These are phyloP conservation scores for Drosophila maculinotata DNA, from an alignment of 2,888 invertebrate genomes.

Conservation along the genomic window DNA sequence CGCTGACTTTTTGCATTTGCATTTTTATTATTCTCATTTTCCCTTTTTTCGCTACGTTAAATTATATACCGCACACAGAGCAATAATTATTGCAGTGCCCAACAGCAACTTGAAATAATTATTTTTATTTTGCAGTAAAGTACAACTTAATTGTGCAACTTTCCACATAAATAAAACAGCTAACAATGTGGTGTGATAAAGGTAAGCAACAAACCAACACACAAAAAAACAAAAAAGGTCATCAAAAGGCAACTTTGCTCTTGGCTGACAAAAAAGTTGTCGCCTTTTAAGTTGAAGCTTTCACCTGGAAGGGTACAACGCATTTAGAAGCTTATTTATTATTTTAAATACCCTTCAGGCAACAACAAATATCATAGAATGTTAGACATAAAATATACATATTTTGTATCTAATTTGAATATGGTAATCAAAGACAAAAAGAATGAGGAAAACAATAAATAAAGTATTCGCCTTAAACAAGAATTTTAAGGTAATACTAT, in stretches of 20 bases:
- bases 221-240: constrained; percentile 34
- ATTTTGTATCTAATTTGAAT: not conserved
- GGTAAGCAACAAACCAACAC: constrained; percentile 19
- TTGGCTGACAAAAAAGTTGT: constrained; percentile 22
- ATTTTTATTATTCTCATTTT: constrained; percentile 22
- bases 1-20: constrained; percentile 41
- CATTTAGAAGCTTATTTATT: constrained; percentile 9
- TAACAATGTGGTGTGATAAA: constrained; percentile 58
- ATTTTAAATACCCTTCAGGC: not conserved
- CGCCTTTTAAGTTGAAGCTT: constrained; percentile 8
- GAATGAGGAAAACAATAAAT: too few relatives aligned
- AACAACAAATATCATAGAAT: not conserved
- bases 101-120: constrained; percentile 52
- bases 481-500: too few relatives aligned
- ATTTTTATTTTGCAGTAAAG: constrained; percentile 58
- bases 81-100: constrained; percentile 39
- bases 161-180: constrained; percentile 62
- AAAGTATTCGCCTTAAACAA: not conserved
- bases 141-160: constrained; percentile 64
- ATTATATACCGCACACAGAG: constrained; percentile 29
- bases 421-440: not conserved
- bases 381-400: not conserved
- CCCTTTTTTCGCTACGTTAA: constrained; percentile 13
- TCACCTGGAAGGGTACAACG: constrained; percentile 14
- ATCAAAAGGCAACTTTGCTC: constrained; percentile 38